Evolutionary conservation across 2,113 vertebrate species (phyloP), one percentile per base, ranked within the genome.

Genomic region (Cyanoramphus novaezelandiae): DNA sequence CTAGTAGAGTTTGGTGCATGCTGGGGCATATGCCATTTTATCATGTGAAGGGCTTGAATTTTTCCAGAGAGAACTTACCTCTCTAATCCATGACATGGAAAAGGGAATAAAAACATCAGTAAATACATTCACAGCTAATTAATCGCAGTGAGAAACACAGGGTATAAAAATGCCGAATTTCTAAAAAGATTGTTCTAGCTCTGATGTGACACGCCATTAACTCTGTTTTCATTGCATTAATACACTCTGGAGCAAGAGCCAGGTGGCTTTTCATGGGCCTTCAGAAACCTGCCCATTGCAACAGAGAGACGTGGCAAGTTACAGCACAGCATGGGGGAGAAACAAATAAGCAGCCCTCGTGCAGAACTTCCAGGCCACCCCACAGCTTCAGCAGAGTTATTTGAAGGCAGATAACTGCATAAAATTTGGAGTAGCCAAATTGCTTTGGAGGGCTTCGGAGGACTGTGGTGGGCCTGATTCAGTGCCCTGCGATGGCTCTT

Each of bases 51-150:
- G 19, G 60, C 80, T 69, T 87, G 44, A 84, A 37, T 81, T 88
- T 92, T 86, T 82, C 46, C 76, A 87, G 25, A 68, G 70, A 76
- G 35, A 87, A 35, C 15, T 72, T 78, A 81, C 24, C 4, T 67
- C n/a, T 64, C 16, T 81, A 89, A 74, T 68, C 62, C 20, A 78
- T 46, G 23, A 39, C 47, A 81, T 33, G 37, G 39, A 29, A 93
- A 70, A 95, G 37, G n/a, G 75, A 97, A 84, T 41, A 82, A 85
- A 93, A 87, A 64, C 60, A 39, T 50, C 62, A 96, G 23, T 57
- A 86, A 92, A 89, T 89, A 35, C 20, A 74, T 81, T 85, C 31
- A 47, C 24, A 69, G 46, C 25, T 93, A 90, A 93, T 87, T 76
- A 82, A 85, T 93, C 44, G 71, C 25, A 91, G 28, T 77, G 33